A percentile compares a stretch with the other conserved stretches of the same genome.
Conservation (phyloP, 35 echinoderm and acorn worm species). For the Ptychodera flava region DNA sequence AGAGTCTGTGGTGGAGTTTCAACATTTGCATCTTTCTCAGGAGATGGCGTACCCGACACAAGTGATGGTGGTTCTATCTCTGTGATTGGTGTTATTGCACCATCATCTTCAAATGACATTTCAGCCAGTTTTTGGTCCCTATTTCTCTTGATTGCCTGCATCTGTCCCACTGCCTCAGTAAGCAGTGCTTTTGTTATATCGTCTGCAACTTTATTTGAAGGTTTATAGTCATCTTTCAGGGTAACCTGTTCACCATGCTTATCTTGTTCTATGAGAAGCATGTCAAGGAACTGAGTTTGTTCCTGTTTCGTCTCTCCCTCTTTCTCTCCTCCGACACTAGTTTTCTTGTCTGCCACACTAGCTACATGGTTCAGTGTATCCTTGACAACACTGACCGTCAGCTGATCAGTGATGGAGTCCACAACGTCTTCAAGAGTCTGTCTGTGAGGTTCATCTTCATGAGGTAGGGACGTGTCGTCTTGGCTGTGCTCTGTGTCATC, state of each 20-base stretch:
- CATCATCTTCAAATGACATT: constrained; percentile 16
- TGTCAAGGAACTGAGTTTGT: not conserved
- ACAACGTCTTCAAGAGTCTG: constrained; percentile 2
- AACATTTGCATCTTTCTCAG: constrained; percentile 14
- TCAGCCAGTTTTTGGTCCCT: constrained; percentile 26
- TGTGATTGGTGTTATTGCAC: not conserved
- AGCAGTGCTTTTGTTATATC: constrained; percentile 27
- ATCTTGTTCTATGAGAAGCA: constrained; percentile 15
- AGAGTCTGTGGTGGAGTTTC: not conserved
- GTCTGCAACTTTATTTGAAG: constrained; percentile 18
- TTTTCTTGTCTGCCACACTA: not conserved
- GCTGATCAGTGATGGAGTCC: constrained; percentile 8
- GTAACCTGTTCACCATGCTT: not conserved
- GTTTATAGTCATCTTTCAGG: constrained; percentile 7
- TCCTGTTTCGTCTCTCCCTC: not conserved
- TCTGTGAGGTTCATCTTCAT: constrained; percentile 31
- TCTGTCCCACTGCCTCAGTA: constrained; percentile 44
- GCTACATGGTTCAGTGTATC: not conserved
- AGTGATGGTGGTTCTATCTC: not conserved
- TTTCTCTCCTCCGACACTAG: not conserved
- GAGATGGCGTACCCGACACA: not conserved
- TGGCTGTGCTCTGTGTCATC: constrained; percentile 30
- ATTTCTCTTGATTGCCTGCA: constrained; percentile 10
- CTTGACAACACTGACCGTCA: not conserved
- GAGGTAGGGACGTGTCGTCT: constrained; percentile 52